Percentiles rank a stretch among this genome's conserved stretches.
Evolutionary conservation across 2,113 vertebrate species (phyloP).

Genomic region (Hypanus sabinus): DNA sequence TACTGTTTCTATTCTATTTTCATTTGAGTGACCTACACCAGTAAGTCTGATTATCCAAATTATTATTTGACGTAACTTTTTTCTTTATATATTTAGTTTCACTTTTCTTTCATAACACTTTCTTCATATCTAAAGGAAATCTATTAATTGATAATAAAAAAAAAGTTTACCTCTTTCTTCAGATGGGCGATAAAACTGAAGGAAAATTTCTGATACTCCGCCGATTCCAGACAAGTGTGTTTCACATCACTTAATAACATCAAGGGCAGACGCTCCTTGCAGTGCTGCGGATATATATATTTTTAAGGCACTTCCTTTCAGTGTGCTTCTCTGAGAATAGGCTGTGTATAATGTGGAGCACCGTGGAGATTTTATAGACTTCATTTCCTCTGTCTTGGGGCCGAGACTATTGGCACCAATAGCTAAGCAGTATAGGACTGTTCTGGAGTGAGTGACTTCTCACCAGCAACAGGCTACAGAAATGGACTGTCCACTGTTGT

Average conservation of each 20-base stretch:
- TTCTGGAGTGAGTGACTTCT: not conserved
- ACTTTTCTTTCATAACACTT: not conserved
- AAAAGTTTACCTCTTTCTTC: not conserved
- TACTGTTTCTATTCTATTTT: not conserved
- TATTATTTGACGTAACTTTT: not conserved
- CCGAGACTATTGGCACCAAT: not conserved
- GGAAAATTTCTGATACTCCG: not conserved
- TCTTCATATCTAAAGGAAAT: not conserved
- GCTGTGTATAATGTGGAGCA: not conserved
- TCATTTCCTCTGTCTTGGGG: not conserved
- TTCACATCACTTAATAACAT: not conserved
- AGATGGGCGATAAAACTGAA: not conserved
- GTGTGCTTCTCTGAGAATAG: not conserved
- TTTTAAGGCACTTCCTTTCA: not conserved
- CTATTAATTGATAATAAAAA: not conserved
- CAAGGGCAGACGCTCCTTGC: not conserved
- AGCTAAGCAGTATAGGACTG: not conserved
- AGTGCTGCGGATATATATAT: not conserved
- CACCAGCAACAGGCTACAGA: not conserved
- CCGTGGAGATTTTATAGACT: constrained; percentile 28
- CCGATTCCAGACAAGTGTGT: not conserved
- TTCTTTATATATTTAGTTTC: not conserved
- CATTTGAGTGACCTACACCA: not conserved
- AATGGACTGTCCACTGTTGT: not conserved
- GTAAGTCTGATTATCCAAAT: constrained; percentile 7